Evolutionary conservation across 2,888 invertebrate species (phyloP).

Genomic region (Mylabris sibirica): DNA sequence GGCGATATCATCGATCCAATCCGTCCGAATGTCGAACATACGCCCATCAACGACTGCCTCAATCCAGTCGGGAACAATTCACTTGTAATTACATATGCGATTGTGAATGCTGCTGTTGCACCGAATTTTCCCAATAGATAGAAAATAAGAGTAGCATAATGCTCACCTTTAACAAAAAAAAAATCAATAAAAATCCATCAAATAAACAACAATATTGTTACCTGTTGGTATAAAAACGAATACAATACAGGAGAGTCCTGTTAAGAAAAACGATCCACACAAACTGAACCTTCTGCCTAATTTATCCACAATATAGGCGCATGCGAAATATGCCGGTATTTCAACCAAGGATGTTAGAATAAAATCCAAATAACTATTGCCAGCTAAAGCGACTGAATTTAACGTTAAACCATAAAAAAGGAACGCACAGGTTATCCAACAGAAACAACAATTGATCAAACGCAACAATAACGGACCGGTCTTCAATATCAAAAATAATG

Average conservation of each 20-base stretch:
- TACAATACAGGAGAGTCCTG: constrained; percentile 67
- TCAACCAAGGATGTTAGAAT: constrained; percentile 73
- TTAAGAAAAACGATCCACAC: constrained; percentile 69
- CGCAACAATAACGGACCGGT: constrained; percentile 66
- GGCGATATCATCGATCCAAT: constrained; percentile 73
- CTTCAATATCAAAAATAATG: constrained; percentile 62
- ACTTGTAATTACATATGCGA: constrained; percentile 72
- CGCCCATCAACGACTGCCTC: constrained; percentile 69
- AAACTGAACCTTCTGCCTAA: constrained; percentile 72
- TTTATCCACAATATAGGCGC: constrained; percentile 69
- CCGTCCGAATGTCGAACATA: constrained; percentile 72
- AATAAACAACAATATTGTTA: no score
- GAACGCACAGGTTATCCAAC: constrained; percentile 81
- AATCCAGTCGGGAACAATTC: constrained; percentile 74
- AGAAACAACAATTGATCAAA: constrained; percentile 73
- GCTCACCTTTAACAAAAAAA: constrained; percentile 59
- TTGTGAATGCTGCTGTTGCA: constrained; percentile 71
- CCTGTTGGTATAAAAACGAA: constrained; percentile 68
- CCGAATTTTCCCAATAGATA: constrained; percentile 71
- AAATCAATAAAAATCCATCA: constrained; percentile 19
- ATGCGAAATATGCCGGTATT: constrained; percentile 75
- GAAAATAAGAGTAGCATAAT: constrained; percentile 63
- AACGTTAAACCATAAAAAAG: constrained; percentile 83
- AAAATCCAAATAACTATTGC: constrained; percentile 80
- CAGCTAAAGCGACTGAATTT: constrained; percentile 77